Percentiles rank a stretch among this genome's conserved stretches.
Conservation (phyloP, 2,113 vertebrate genomes). For the Clinocottus analis region DNA sequence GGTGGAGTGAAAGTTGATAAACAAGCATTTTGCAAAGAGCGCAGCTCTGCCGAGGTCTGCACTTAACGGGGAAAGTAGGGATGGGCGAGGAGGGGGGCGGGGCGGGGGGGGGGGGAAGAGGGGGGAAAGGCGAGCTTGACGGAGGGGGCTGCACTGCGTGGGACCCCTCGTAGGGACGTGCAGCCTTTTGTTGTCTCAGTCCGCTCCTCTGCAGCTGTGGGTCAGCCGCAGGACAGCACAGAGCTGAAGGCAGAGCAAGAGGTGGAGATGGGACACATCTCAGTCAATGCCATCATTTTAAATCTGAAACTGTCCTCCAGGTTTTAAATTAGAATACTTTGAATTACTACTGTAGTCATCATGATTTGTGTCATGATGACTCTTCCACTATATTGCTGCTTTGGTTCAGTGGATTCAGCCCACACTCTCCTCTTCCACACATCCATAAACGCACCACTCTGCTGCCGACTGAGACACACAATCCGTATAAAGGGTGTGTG, state of each 20-base stretch:
- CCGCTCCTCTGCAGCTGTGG: slow-evolving; percentile 9
- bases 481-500: slow-evolving; percentile 21
- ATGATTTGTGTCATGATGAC: slow-evolving; percentile 1
- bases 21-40: slow-evolving; percentile 80
- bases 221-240: slow-evolving; percentile 30
- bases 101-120: background rate
- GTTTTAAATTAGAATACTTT: slow-evolving; percentile 1
- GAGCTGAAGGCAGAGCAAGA: slow-evolving; percentile 10
- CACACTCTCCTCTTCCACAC: too few relatives aligned
- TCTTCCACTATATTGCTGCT: background rate
- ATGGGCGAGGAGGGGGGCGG: background rate
- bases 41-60: slow-evolving; percentile 64
- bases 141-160: slow-evolving; percentile 14
- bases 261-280: background rate
- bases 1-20: slow-evolving; percentile 78
- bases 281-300: background rate
- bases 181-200: slow-evolving; percentile 64
- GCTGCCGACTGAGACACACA: slow-evolving; percentile 25
- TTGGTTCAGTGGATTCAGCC: slow-evolving; percentile 28
- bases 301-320: background rate
- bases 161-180: slow-evolving; percentile 22
- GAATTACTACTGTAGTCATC: background rate
- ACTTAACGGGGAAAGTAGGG: slow-evolving; percentile 50
- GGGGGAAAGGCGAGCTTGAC: background rate
- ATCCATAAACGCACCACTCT: too few relatives aligned